These are phyloP conservation scores for Sus scrofa DNA, from an alignment of 2,113 vertebrate genomes.

Conservation along the genomic window DNA sequence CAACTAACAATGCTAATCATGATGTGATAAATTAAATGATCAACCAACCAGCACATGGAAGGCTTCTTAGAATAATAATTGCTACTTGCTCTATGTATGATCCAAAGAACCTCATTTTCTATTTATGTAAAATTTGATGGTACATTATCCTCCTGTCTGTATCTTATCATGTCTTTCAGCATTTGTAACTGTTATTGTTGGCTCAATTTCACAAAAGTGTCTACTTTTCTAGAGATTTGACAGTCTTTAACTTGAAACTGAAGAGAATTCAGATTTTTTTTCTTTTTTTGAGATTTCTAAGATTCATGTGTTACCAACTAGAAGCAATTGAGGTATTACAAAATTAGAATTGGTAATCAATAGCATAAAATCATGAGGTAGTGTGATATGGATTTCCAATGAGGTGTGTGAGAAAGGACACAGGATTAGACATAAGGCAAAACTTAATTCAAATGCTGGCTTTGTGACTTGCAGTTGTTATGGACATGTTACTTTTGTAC, in stretches of 20 bases:
- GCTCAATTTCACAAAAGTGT: neutral
- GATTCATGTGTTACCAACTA: neutral
- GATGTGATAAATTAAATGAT: constrained; percentile 19
- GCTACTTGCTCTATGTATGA: neutral
- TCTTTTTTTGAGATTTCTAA: neutral
- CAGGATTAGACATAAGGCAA: neutral
- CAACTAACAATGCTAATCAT: neutral
- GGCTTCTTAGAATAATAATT: neutral
- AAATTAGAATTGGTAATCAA: constrained; percentile 64
- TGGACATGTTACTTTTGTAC: neutral
- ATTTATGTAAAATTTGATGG: neutral
- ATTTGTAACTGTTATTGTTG: neutral
- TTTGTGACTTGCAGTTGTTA: constrained; percentile 30
- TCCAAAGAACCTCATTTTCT: neutral
- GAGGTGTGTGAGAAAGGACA: neutral
- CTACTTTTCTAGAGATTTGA: neutral
- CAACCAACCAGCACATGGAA: neutral
- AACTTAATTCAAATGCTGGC: constrained; percentile 19
- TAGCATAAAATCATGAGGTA: neutral
- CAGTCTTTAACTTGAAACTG: neutral
- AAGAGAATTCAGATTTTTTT: neutral
- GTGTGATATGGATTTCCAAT: neutral
- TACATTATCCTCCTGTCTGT: neutral
- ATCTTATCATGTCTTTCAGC: neutral
- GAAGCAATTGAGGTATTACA: neutral